Base-by-base conservation (phyloP, 2,888 invertebrate species). In the Leucophenga maculata region DNA sequence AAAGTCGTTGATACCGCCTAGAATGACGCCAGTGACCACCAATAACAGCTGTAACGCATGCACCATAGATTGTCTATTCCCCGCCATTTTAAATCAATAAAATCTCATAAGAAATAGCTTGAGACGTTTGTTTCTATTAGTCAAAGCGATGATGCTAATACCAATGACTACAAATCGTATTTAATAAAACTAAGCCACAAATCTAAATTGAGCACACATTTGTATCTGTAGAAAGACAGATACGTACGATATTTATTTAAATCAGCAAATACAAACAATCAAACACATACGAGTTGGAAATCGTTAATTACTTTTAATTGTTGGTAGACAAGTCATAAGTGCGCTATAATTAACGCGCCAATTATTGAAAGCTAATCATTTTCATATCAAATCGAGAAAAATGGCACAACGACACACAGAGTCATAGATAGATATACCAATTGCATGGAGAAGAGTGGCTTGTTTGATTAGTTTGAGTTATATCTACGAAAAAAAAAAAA, bases 261-360 rank as follows among this genome's bases (percentile, higher is more conserved):
- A 31, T 31, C 14, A 57, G 26, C 31, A 31, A 11, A 1, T 26
- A n/a, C 26, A 57, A 13, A 31, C 32, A 8, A 3, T 18, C 31
- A 22, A 13, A 57, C 11, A 55, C 59, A 26, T 8, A 32, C 32
- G 22, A 32, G 8, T 65, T 71, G 69, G 67, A 39, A 62, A 76
- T 75, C 77, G 77, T 83, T 86, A 86, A 86, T 86, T 86, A 82
- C 76, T 75, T 78, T 82, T 86, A 87, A 87, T 87, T 87, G 86
- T 78, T 77, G 78, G 75, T 78, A 84, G 77, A 74, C 80, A 77
- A 85, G 84, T 84, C 82, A 84, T 86, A 87, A 86, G 84, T 75
- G 75, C 77, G 77, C 78, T 77, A 77, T 79, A 86, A 87, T 87
- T 86, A 87, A 86, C 82, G 80, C 82, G 78, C 75, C 84, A 85